Evolutionary conservation across 2,113 vertebrate species (phyloP), one percentile per base, ranked within the genome.

Genomic region (Cephalopholis sonnerati): DNA sequence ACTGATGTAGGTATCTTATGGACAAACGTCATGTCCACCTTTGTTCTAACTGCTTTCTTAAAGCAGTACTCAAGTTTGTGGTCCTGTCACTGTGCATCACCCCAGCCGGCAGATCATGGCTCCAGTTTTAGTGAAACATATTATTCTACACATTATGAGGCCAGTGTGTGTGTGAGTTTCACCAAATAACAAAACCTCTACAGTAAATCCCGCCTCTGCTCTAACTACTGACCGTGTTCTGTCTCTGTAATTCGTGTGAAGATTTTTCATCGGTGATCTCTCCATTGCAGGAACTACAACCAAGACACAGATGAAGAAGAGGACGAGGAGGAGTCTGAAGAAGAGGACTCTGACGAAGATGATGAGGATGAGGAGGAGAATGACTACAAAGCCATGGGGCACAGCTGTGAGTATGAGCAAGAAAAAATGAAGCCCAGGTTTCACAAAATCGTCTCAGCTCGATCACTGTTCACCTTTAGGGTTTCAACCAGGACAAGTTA

Each of bases 301-400:
- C 96, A 99, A 83, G 97, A 99, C 87, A 96, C 96, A 10, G 95
- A 93, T 36, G 96, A 97, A 87, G 97, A 97, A 65, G 96, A 97
- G 20, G 89, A 91, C 1, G 94, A 94, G 10, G 96, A 97, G n/a
- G 96, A 96, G 11, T 96, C 95, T 3, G 96, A 96, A 12, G 91
- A 95, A 24, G 96, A 97, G 13, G 95, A 96, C 0, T 96, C 95
- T 15, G 96, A 96, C 2, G 97, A 97, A 8, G 95, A 95, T 0
- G 96, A 96, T 0, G 96, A 96, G 0, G 96, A 97, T 0, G 97
- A 96, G 3, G 96, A 97, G 1, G 96, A 97, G 0, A 96, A 96
- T 24, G 96, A 97, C 76, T 97, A 97, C 67, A 97, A 96, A 91
- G 95, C 96, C 78, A 96, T 96, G 69, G 97, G 97, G 10, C 94